These are phyloP conservation scores for Bucco capensis DNA, from an alignment of 2,113 vertebrate genomes.

Conservation along the genomic window DNA sequence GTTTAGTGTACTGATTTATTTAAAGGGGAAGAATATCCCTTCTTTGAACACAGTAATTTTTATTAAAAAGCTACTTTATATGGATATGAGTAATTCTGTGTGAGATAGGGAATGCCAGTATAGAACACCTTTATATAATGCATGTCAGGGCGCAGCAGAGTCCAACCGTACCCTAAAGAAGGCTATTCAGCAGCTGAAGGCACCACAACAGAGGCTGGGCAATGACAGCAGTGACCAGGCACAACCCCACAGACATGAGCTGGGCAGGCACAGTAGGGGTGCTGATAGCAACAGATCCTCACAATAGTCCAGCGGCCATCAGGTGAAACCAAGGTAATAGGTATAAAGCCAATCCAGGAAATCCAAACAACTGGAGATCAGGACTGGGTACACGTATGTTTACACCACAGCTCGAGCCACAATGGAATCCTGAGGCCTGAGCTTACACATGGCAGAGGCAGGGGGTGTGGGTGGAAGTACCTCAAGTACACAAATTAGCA, in stretches of 20 bases:
- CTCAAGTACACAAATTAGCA: background rate
- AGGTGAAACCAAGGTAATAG: background rate
- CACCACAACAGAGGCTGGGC: background rate
- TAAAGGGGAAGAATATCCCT: background rate
- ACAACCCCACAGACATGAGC: background rate
- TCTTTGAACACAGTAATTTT: background rate
- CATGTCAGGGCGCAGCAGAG: background rate
- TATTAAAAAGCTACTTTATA: background rate
- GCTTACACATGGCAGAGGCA: background rate
- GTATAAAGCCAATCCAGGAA: background rate
- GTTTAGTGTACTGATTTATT: background rate
- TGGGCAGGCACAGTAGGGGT: too few relatives aligned
- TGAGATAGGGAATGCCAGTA: background rate
- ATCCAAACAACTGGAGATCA: background rate
- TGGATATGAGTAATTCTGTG: fast-evolving
- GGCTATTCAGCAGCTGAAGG: background rate
- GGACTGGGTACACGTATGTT: background rate
- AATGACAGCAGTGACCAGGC: too few relatives aligned
- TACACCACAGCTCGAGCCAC: background rate
- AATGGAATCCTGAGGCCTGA: background rate
- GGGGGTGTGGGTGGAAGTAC: background rate
- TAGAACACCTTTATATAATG: background rate
- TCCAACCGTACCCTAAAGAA: background rate
- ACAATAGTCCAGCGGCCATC: fast-evolving
- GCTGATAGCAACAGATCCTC: background rate